These are phyloP conservation scores for Pseudococcus viburni DNA, from an alignment of 2,888 invertebrate species.

Conservation along the genomic window DNA sequence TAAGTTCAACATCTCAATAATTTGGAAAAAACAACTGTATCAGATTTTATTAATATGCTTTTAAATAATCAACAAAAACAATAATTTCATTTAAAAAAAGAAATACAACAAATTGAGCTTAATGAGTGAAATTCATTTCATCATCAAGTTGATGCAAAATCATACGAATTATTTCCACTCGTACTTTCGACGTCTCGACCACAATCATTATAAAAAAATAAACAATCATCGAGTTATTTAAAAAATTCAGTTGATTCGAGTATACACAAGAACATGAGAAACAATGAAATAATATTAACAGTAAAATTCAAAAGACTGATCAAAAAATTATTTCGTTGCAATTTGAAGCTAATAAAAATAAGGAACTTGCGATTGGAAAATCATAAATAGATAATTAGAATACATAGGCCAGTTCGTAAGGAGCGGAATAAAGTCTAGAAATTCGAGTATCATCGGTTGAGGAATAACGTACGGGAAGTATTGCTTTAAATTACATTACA, in stretches of 20 bases:
- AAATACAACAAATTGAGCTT: slow-evolving; percentile 27
- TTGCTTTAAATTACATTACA: neutral
- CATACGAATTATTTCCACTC: neutral
- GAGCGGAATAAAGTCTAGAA: neutral
- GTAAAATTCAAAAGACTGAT: neutral
- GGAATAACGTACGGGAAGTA: neutral
- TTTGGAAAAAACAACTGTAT: neutral
- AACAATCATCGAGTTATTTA: neutral
- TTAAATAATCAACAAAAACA: neutral
- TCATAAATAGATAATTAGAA: too few species aligned
- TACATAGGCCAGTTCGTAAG: neutral
- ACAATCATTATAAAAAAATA: neutral
- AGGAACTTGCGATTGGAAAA: slow-evolving; percentile 2
- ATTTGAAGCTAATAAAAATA: neutral
- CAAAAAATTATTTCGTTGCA: neutral
- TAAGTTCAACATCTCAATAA: too few species aligned
- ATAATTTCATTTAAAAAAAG: neutral
- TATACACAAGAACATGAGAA: neutral
- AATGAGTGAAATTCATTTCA: neutral
- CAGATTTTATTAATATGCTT: neutral
- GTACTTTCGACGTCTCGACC: neutral
- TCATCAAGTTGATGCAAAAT: neutral
- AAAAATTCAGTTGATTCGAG: neutral
- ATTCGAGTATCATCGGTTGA: neutral
- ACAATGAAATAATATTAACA: neutral